phyloP scores from a whole-genome alignment of 2,113 vertebrate species.

The Lutjanus erythropterus region DNA sequence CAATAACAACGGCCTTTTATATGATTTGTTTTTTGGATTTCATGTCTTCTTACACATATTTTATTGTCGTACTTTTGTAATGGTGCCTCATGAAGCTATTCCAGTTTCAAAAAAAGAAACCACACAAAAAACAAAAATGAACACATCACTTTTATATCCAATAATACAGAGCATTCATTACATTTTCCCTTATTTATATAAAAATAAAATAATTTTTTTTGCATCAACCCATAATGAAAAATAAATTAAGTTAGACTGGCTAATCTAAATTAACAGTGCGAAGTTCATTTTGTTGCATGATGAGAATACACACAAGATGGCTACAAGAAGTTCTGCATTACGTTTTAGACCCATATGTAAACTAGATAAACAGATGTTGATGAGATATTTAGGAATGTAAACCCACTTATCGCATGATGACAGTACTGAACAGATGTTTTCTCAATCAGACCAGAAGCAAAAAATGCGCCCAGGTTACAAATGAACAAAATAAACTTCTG shows the following conservation, averaged over 20 bases:
- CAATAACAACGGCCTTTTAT: too few species aligned
- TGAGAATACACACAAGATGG: not conserved
- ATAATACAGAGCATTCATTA: not conserved
- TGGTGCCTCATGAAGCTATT: not conserved
- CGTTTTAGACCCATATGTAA: not conserved
- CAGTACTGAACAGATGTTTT: not conserved
- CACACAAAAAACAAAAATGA: not conserved
- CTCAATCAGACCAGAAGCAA: not conserved
- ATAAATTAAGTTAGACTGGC: conserved; percentile 25
- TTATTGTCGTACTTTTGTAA: too few species aligned
- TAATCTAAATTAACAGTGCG: not conserved
- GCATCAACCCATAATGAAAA: not conserved
- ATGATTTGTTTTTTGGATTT: too few species aligned
- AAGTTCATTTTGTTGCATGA: not conserved
- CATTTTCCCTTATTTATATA: conserved; percentile 37
- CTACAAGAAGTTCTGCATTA: not conserved
- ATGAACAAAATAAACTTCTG: not conserved
- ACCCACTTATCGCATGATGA: not conserved
- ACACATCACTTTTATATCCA: conserved; percentile 40
- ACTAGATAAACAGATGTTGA: not conserved
- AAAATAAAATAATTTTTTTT: conserved; percentile 64
- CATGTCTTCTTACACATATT: too few species aligned
- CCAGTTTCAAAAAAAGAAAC: not conserved
- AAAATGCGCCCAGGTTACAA: not conserved
- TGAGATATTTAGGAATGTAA: not conserved